Evolutionary conservation across 1,140 invertebrate species (phyloP), one percentile per base, ranked within the genome.

Genomic region (Drosophila elegans): DNA sequence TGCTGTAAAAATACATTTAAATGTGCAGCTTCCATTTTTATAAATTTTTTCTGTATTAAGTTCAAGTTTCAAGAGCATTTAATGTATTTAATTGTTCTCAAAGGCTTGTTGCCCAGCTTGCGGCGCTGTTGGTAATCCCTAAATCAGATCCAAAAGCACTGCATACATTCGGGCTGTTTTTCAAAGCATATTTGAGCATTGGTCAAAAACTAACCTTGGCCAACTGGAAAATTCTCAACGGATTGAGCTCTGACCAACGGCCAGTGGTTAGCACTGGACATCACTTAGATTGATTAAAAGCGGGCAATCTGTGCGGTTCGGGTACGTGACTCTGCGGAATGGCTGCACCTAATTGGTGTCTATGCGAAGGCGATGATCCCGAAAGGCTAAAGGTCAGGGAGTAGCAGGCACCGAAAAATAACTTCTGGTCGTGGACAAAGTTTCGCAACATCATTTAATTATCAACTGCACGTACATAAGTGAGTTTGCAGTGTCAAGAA

Each of bases 261-360:
- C 10, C 61, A 59, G 45, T 69, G 53, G 63, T 42, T 3, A 52
- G 13, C 44, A 46, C 44, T 36, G 52, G 53, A 54, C 55, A 68
- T 68, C 74, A 76, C 74, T 76, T 76, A 76, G 53, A 76, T 60
- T 76, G 74, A 76, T 76, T 76, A 76, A 76, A 76, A 76, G 72
- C 45, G 48, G 41, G 73, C 46, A 76, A 68, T 75, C 61, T 39
- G 73, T 57, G 46, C 72, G 53, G 73, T 75, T 75, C 46, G 61
- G 52, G 60, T 75, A 76, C 61, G 61, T 76, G 73, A 76, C 61
- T 75, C 53, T 56, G 41, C 46, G 29, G 27, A 44, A 57, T 66
- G 53, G 41, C 29, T 32, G 16, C 36, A 34, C 53, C 53, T 52
- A 73, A 76, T 67, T 67, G 73, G 64, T 49, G 64, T 55, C 52